These are phyloP conservation scores for Idaea straminata DNA, from an alignment of 2,888 invertebrate species.

Conservation along the genomic window DNA sequence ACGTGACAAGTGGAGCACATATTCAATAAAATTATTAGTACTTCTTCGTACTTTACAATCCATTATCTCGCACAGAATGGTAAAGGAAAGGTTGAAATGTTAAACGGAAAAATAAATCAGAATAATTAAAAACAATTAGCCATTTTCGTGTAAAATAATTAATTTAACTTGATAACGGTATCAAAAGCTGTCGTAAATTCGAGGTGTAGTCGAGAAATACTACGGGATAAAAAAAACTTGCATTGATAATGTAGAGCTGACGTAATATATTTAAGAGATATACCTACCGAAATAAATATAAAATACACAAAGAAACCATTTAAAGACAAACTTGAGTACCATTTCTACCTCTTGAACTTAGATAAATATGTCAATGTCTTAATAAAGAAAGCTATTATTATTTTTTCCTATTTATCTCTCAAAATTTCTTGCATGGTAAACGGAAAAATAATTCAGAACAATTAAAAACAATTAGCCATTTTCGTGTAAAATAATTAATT, in stretches of 20 bases:
- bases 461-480: slow-evolving; percentile 49
- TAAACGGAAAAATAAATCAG: slow-evolving; percentile 34
- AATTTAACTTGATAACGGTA: slow-evolving; percentile 37
- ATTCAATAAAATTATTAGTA: slow-evolving; percentile 36
- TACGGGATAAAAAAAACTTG: background rate
- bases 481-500: slow-evolving; percentile 64
- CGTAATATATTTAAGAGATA: too few species aligned
- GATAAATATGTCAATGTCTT: background rate
- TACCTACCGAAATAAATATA: too few species aligned
- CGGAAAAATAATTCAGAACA: slow-evolving; percentile 38
- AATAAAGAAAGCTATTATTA: background rate
- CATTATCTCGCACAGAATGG: background rate
- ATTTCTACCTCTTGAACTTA: too few species aligned
- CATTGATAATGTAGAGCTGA: background rate
- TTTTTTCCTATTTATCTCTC: background rate
- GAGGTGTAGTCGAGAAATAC: background rate
- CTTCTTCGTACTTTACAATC: background rate
- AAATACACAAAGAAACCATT: too few species aligned
- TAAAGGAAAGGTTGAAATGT: background rate
- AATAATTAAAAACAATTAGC: slow-evolving; percentile 48
- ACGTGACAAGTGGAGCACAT: slow-evolving; percentile 66
- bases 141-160: slow-evolving; percentile 60
- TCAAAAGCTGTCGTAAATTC: background rate
- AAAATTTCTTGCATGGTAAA: slow-evolving; percentile 6
- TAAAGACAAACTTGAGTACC: too few species aligned